phyloP scores from a whole-genome alignment of 2,888 invertebrate genomes.

The Hemistola chrysoprasaria region DNA sequence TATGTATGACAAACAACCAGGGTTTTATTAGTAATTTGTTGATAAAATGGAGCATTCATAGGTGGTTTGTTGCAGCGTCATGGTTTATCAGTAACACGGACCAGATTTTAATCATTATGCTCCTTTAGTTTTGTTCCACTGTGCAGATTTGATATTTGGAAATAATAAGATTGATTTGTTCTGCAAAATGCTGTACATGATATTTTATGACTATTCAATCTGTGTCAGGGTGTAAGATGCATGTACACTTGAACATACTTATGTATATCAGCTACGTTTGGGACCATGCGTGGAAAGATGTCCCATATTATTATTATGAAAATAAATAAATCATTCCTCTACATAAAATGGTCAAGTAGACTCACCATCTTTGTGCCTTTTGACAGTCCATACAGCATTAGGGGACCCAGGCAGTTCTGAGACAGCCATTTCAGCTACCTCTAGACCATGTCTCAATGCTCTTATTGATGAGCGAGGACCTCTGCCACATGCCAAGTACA shows the following conservation, averaged over 20 bases:
- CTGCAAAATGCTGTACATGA: no score
- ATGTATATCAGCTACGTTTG: no score
- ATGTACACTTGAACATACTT: no score
- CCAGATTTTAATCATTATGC: conserved; percentile 78
- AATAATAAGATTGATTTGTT: no score
- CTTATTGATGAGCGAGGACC: conserved; percentile 96
- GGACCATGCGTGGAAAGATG: no score
- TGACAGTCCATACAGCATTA: conserved; percentile 99
- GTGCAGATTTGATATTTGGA: not conserved
- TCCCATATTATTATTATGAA: no score
- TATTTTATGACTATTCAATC: no score
- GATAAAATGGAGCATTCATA: conserved; percentile 77
- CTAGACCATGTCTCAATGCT: conserved; percentile 97
- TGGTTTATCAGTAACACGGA: conserved; percentile 79
- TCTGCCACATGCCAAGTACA: conserved; percentile 97
- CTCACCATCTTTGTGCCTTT: conserved; percentile 97
- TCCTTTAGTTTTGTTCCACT: conserved; percentile 35
- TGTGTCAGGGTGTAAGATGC: no score
- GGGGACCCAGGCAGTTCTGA: conserved; percentile 99
- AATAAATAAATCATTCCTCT: not conserved
- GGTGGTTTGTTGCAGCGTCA: conserved; percentile 75
- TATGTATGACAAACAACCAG: conserved; percentile 87
- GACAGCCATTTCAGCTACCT: conserved; percentile 99
- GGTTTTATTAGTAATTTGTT: conserved; percentile 82
- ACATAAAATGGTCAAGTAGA: conserved; percentile 10